phyloP scores from a whole-genome alignment of 2,797 vertebrate species.

The Mormyrops attenuatus region DNA sequence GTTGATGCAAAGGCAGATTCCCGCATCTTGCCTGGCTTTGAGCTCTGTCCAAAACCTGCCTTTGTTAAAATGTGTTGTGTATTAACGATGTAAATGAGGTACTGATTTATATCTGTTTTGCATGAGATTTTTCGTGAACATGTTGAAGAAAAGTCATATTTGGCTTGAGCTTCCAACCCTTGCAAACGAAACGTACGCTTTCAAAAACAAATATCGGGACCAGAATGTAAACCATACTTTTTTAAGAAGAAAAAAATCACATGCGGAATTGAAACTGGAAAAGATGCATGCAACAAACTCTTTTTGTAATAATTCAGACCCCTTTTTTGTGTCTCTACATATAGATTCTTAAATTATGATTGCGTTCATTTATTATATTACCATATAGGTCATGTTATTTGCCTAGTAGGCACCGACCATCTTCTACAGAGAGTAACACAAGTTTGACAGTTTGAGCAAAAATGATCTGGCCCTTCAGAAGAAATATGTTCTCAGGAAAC shows the following conservation, averaged over 20 bases:
- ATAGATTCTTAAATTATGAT: background rate
- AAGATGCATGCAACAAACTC: conserved; percentile 15
- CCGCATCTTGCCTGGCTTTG: conserved; percentile 38
- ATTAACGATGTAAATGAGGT: conserved; percentile 49
- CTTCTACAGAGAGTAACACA: background rate
- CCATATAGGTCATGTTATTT: background rate
- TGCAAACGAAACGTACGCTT: conserved; percentile 56
- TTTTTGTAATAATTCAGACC: background rate
- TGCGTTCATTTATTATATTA: background rate
- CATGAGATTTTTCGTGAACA: conserved; percentile 45
- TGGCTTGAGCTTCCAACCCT: conserved; percentile 54
- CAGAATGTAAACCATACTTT: conserved; percentile 58
- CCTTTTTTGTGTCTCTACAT: background rate
- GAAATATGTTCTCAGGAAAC: background rate
- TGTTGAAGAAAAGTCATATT: conserved; percentile 36
- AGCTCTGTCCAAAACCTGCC: conserved; percentile 41
- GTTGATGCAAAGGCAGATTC: conserved; percentile 37
- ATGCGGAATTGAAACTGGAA: conserved; percentile 39
- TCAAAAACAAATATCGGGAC: conserved; percentile 55
- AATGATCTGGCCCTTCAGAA: background rate
- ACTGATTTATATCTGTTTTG: conserved; percentile 46
- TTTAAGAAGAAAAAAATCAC: conserved; percentile 11
- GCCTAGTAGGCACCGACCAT: background rate
- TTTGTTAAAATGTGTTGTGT: conserved; percentile 47
- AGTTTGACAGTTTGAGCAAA: background rate